These are phyloP conservation scores for Nephrotoma appendiculata DNA, from an alignment of 2,888 invertebrate genomes.

Conservation along the genomic window DNA sequence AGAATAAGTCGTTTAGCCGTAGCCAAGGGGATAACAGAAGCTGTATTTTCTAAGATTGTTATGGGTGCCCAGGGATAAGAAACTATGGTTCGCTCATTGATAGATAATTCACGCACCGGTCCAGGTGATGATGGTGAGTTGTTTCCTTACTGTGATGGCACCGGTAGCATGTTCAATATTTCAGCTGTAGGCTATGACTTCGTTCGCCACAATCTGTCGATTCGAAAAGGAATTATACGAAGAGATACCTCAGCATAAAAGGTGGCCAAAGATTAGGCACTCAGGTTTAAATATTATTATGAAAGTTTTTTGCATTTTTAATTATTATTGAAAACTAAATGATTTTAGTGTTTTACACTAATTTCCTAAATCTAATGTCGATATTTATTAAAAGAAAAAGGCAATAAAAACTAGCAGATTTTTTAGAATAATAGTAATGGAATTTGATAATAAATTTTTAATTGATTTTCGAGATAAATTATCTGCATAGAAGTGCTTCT, in stretches of 20 bases:
- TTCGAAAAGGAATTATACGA: slow-evolving; percentile 55
- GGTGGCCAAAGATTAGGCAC: slow-evolving; percentile 14
- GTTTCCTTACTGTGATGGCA: slow-evolving; percentile 72
- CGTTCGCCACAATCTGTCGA: slow-evolving; percentile 51
- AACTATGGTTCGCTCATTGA: slow-evolving; percentile 58
- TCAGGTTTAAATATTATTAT: not conserved
- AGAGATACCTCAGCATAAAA: slow-evolving; percentile 48
- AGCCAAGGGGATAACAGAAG: slow-evolving; percentile 79
- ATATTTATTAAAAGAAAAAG: not conserved
- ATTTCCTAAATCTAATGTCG: too few species aligned
- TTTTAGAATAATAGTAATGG: not conserved
- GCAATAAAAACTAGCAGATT: not conserved
- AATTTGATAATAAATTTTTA: not conserved
- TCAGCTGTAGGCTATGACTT: slow-evolving; percentile 65
- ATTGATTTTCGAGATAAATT: not conserved
- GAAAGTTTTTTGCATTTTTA: not conserved
- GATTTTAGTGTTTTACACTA: not conserved
- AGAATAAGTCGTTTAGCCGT: too few species aligned
- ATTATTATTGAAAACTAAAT: not conserved
- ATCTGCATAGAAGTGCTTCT: too few species aligned
- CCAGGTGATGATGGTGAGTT: slow-evolving; percentile 66
- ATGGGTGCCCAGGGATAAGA: too few species aligned
- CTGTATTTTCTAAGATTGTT: too few species aligned
- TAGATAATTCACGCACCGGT: slow-evolving; percentile 64
- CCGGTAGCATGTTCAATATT: slow-evolving; percentile 75